Conservation (phyloP, 1,140 invertebrate species). For the Aricia agestis region DNA sequence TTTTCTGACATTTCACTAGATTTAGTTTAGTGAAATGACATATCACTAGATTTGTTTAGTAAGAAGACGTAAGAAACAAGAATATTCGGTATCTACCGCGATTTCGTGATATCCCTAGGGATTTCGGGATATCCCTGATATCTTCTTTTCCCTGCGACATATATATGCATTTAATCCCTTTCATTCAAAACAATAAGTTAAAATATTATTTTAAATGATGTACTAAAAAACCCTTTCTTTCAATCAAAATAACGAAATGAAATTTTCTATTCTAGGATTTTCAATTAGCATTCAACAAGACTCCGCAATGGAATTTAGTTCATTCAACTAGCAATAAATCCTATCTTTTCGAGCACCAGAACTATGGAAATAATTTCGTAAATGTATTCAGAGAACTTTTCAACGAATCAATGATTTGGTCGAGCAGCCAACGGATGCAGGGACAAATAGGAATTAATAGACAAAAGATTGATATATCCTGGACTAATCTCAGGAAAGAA, state of each 20-base stretch:
- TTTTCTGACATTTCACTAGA: no score
- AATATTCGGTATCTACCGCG: no score
- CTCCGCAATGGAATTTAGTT: conserved; percentile 54
- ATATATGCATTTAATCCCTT: neutral
- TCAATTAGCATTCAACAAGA: conserved; percentile 43
- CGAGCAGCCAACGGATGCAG: conserved; percentile 49
- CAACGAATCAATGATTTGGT: conserved; percentile 33
- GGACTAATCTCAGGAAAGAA: conserved; percentile 52
- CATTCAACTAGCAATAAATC: conserved; percentile 30
- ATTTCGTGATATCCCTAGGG: no score
- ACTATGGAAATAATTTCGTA: conserved; percentile 48
- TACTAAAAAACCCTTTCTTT: neutral
- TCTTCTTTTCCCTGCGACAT: no score
- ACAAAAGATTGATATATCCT: conserved; percentile 51
- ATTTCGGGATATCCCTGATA: no score
- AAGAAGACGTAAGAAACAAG: no score
- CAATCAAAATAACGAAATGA: neutral
- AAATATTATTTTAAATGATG: neutral
- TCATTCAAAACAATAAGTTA: neutral
- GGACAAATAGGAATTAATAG: conserved; percentile 43
- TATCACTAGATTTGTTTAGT: no score
- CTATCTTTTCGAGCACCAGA: conserved; percentile 51
- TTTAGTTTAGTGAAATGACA: no score
- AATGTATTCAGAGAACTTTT: conserved; percentile 36
- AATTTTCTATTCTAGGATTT: conserved; percentile 47